phyloP scores from a whole-genome alignment of 1,140 invertebrate genomes.

The Drosophila kanapiae region DNA sequence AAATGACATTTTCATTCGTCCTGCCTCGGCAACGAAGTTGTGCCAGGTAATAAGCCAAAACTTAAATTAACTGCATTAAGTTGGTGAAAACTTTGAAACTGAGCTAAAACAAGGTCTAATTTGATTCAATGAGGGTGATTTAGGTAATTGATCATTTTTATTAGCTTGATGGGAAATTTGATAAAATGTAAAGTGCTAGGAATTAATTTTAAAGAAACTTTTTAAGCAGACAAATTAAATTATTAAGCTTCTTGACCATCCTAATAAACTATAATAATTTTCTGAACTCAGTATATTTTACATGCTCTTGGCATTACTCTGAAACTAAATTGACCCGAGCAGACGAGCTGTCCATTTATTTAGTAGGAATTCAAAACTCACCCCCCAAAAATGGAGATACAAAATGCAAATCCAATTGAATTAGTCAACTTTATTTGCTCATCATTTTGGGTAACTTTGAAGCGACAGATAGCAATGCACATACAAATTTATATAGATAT shows the following conservation, averaged over 20 bases:
- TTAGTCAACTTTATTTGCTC: constrained; percentile 60
- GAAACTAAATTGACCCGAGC: background rate
- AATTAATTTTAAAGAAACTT: background rate
- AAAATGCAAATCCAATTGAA: constrained; percentile 61
- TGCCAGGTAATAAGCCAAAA: constrained; percentile 35
- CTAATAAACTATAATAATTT: no score
- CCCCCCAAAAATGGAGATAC: background rate
- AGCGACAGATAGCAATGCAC: constrained; percentile 4
- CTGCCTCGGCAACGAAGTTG: constrained; percentile 15
- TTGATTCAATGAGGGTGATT: constrained; percentile 7
- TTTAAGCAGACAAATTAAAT: background rate
- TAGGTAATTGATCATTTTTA: constrained; percentile 1
- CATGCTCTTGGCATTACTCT: background rate
- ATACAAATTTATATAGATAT: constrained; percentile 10
- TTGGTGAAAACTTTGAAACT: background rate
- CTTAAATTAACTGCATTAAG: constrained; percentile 30
- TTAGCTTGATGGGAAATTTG: background rate
- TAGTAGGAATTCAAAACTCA: constrained; percentile 10
- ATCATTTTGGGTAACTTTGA: constrained; percentile 32
- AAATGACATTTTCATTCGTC: constrained; percentile 68
- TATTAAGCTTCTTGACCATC: background rate
- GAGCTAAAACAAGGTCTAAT: background rate
- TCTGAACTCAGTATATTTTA: background rate
- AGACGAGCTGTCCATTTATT: background rate
- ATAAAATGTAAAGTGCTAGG: no score